Percentiles rank a stretch among this genome's conserved stretches.
Evolutionary conservation across 1,140 invertebrate species (phyloP).

Genomic region (Apis dorsata): DNA sequence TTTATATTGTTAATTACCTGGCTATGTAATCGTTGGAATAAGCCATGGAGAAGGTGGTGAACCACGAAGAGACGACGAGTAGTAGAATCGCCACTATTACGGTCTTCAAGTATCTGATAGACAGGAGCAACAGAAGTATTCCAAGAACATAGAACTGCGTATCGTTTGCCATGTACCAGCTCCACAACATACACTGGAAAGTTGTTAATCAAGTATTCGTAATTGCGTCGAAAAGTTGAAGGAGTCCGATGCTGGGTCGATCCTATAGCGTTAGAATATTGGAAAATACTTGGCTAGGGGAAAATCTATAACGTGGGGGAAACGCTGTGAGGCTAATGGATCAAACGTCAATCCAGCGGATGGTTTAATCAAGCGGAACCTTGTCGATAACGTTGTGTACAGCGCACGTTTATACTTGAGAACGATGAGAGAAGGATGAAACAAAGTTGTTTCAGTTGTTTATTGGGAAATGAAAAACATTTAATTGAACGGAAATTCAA

Average conservation of each 20-base stretch:
- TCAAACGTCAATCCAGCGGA: neutral
- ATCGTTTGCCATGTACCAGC: constrained; percentile 95
- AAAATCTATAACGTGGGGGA: constrained; percentile 17
- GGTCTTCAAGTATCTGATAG: constrained; percentile 84
- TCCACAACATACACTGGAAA: constrained; percentile 90
- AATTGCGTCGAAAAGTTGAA: constrained; percentile 21
- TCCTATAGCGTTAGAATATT: constrained; percentile 27
- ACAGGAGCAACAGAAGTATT: constrained; percentile 86
- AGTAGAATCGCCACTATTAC: constrained; percentile 71
- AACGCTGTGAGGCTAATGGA: neutral
- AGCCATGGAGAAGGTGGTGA: constrained; percentile 87
- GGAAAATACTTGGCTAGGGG: constrained; percentile 16
- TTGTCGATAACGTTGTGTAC: neutral
- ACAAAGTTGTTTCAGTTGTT: no score
- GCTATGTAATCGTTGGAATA: constrained; percentile 88
- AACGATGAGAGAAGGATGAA: no score
- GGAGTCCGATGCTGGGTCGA: neutral
- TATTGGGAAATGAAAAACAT: no score
- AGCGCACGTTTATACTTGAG: no score
- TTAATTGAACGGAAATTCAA: no score
- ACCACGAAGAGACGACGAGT: constrained; percentile 87
- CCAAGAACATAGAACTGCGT: constrained; percentile 93
- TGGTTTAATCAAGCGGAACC: neutral
- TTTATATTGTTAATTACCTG: constrained; percentile 79
- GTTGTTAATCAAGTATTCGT: constrained; percentile 48